Evolutionary conservation across 1,140 invertebrate genomes (phyloP), one percentile per base, ranked within the genome.

Genomic region (Cephus cinctus): DNA sequence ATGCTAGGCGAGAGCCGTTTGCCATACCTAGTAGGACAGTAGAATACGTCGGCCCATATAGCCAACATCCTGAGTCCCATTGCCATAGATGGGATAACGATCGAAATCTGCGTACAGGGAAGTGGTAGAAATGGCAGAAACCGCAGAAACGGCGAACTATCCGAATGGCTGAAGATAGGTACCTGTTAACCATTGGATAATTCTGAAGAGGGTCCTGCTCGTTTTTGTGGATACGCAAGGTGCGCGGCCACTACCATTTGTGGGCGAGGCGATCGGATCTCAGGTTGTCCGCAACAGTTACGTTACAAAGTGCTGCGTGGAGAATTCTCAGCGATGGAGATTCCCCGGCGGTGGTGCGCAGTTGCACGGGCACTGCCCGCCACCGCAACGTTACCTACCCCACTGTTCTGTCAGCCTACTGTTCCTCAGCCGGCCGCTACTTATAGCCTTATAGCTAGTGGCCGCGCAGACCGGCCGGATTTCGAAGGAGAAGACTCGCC

Each of bases 391-490:
- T n/a, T n/a, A n/a, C n/a, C 19, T 36, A 36, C 19, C 34, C 55
- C 41, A 61, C 59, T 61, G 59, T 61, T 48, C 59, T 61, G 59
- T 61, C 59, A 61, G 21, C 14, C 15, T n/a, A 30, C 11, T 8
- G 34, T 36, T 36, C 34, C 14, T 18, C 34, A 6, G 34, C n/a
- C n/a, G n/a, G n/a, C n/a, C n/a, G n/a, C n/a, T n/a, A n/a, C n/a
- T n/a, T n/a, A n/a, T n/a, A n/a, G n/a, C n/a, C n/a, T n/a, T n/a
- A n/a, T n/a, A n/a, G n/a, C 16, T 44, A 50, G 43, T 47, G 43
- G 47, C 52, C 11, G 47, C 48, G 42, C 45, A 35, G 27, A 50
- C 47, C 25, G 25, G 6, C 25, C 25, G 25, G 25, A 27, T 27
- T 27, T 27, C 25, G 6, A 27, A n/a, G 25, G 6, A 6, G 25